phyloP scores from a whole-genome alignment of 2,113 vertebrate species.

The Setophaga kirtlandii region DNA sequence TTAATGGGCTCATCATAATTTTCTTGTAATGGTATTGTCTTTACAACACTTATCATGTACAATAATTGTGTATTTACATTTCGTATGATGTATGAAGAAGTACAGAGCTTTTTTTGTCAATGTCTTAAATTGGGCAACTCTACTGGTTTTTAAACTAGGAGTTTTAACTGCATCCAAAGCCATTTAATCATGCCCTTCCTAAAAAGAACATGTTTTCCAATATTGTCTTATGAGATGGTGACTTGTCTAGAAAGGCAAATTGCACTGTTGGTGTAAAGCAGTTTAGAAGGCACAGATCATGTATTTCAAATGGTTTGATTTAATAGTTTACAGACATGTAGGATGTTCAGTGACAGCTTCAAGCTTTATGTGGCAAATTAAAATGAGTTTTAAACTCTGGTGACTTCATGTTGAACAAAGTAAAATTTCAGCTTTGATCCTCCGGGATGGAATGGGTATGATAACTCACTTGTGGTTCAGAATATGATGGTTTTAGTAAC shows the following conservation, averaged over 20 bases:
- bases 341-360: background rate
- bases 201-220: background rate
- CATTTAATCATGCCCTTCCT: background rate
- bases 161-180: slow-evolving; percentile 18
- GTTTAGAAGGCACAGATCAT: background rate
- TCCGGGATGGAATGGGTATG: background rate
- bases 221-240: background rate
- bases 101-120: background rate
- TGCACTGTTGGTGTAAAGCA: background rate
- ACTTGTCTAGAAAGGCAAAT: background rate
- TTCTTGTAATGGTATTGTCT: background rate
- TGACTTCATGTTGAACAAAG: background rate
- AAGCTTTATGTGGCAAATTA: background rate
- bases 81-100: background rate
- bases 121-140: slow-evolving; percentile 9
- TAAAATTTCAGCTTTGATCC: slow-evolving; percentile 50
- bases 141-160: slow-evolving; percentile 23
- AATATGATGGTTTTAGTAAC: background rate
- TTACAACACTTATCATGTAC: background rate
- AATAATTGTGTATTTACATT: slow-evolving; percentile 15
- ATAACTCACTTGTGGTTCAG: slow-evolving; percentile 31
- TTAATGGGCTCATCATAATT: slow-evolving; percentile 52
- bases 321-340: background rate
- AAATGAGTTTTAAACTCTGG: background rate
- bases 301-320: background rate